Evolutionary conservation across 1,140 invertebrate species (phyloP).

Genomic region (Aphelenchoides avenae): DNA sequence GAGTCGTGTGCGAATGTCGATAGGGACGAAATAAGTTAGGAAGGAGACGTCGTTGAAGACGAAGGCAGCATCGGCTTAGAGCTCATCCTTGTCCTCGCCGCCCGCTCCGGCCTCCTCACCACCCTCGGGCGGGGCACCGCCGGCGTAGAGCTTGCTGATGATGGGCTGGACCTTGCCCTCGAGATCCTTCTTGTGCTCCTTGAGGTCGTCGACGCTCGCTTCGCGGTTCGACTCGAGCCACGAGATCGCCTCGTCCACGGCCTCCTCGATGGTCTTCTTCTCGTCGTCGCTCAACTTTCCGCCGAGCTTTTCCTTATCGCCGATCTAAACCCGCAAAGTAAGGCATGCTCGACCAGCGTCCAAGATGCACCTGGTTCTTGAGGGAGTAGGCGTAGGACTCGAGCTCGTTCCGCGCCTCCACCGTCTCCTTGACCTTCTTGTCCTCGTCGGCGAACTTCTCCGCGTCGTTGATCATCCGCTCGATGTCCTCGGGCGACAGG

Average conservation of each 20-base stretch:
- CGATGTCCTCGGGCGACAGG: constrained; percentile 92
- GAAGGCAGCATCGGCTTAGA: too few species aligned
- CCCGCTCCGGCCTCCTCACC: constrained; percentile 50
- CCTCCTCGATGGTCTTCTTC: constrained; percentile 86
- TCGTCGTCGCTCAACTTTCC: constrained; percentile 83
- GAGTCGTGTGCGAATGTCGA: too few species aligned
- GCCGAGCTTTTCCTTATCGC: constrained; percentile 95
- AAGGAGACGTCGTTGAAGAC: too few species aligned
- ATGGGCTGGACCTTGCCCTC: constrained; percentile 90
- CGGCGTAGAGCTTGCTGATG: constrained; percentile 89
- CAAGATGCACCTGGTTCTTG: constrained; percentile 75
- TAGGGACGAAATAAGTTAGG: too few species aligned
- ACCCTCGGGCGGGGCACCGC: constrained; percentile 68
- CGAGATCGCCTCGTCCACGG: constrained; percentile 92
- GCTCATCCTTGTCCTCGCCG: constrained; percentile 56
- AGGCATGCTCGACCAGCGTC: not conserved
- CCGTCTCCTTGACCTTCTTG: constrained; percentile 90
- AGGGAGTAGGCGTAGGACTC: constrained; percentile 96
- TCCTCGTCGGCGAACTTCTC: constrained; percentile 98
- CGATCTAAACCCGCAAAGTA: constrained; percentile 62
- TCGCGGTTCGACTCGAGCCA: constrained; percentile 95
- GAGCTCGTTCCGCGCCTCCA: constrained; percentile 84
- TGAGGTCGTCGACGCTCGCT: constrained; percentile 85
- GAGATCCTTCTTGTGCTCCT: constrained; percentile 92
- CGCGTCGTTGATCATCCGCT: constrained; percentile 95